phyloP scores from a whole-genome alignment of 2,113 vertebrate species.

The Hiodon tergisus region DNA sequence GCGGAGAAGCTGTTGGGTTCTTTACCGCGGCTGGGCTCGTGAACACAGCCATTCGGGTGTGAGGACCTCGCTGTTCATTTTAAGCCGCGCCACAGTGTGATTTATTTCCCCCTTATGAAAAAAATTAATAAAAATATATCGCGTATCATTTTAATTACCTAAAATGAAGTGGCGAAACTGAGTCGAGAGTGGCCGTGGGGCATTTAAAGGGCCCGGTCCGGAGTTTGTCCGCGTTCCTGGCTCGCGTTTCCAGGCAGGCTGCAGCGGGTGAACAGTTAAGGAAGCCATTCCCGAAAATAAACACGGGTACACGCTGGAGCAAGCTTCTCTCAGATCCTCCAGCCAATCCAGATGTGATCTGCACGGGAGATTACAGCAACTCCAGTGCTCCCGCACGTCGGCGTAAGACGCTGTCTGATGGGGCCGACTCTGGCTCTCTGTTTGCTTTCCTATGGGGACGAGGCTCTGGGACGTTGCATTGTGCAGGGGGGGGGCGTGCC shows the following conservation, averaged over 20 bases:
- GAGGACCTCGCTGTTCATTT: no score
- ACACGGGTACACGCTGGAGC: constrained; percentile 49
- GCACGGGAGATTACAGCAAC: constrained; percentile 61
- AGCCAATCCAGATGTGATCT: constrained; percentile 71
- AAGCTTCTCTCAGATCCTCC: constrained; percentile 51
- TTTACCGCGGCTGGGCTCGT: no score
- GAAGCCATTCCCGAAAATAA: constrained; percentile 50
- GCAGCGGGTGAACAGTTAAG: constrained; percentile 46
- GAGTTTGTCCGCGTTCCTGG: no score
- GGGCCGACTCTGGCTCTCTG: constrained; percentile 44
- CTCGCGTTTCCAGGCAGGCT: neutral
- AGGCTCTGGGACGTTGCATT: constrained; percentile 35
- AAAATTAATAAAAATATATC: no score
- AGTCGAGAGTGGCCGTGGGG: no score
- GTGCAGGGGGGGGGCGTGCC: constrained; percentile 21
- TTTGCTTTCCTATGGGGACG: constrained; percentile 46
- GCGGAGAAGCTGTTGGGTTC: neutral
- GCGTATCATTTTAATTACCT: no score
- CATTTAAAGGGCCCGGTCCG: no score
- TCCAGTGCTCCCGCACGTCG: constrained; percentile 53
- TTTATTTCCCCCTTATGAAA: no score
- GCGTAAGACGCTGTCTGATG: constrained; percentile 60
- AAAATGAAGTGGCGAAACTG: no score
- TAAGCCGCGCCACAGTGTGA: no score
- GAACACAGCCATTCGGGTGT: no score